A percentile compares a stretch with the other conserved stretches of the same genome.
Evolutionary conservation across 2,113 vertebrate genomes (phyloP).

Genomic region (Xiphophorus couchianus): DNA sequence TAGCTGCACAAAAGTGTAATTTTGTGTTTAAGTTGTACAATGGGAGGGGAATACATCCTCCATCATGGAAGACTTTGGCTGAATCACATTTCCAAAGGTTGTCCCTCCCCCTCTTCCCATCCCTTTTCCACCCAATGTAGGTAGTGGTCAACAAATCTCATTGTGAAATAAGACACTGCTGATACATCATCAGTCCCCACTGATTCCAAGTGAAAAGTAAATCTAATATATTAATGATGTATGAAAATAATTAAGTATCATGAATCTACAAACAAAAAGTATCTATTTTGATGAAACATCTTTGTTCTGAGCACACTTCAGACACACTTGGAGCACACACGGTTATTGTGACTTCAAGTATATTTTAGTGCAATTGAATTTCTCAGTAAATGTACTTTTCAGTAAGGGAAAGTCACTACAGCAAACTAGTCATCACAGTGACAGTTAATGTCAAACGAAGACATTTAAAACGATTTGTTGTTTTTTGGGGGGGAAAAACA

Average conservation of each 20-base stretch:
- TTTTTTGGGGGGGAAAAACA: too few relatives aligned
- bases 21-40: slow-evolving; percentile 33
- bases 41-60: background rate
- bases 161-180: background rate
- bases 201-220: background rate
- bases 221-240: background rate
- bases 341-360: too few relatives aligned
- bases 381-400: too few relatives aligned
- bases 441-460: too few relatives aligned
- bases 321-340: too few relatives aligned
- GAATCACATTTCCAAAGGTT: background rate
- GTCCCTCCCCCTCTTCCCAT: background rate
- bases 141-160: background rate
- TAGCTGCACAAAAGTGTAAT: slow-evolving; percentile 16
- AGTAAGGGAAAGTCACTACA: too few relatives aligned
- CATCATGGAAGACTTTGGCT: background rate
- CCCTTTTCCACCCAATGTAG: background rate
- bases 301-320: too few relatives aligned
- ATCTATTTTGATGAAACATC: too few relatives aligned
- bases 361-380: too few relatives aligned
- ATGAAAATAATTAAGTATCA: background rate
- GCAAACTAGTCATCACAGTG: too few relatives aligned
- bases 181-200: background rate
- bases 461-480: too few relatives aligned
- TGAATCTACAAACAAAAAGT: too few relatives aligned